Evolutionary conservation across 64 coral and sea anemone species (phyloP).

Genomic region (Trachythela sp.): DNA sequence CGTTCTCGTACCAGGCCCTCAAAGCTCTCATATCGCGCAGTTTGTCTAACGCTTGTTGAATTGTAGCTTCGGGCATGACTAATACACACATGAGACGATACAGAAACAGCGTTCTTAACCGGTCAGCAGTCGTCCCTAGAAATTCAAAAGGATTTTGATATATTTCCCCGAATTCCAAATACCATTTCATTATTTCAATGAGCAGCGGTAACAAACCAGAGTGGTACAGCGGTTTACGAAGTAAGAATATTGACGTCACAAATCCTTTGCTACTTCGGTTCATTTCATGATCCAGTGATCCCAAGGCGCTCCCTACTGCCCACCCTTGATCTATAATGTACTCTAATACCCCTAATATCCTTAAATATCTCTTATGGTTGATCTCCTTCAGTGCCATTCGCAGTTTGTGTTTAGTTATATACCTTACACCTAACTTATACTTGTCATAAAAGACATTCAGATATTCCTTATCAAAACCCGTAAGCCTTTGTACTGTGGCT

Average conservation of each 20-base stretch:
- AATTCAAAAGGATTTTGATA: constrained; percentile 36
- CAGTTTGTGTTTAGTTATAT: not conserved
- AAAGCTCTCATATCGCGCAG: constrained; percentile 23
- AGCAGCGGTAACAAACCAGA: not conserved
- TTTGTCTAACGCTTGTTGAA: not conserved
- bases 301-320: not conserved
- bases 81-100: constrained; percentile 26
- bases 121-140: constrained; percentile 21
- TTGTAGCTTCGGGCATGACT: constrained; percentile 8
- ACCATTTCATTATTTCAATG: constrained; percentile 46
- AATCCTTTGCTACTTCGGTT: constrained; percentile 18
- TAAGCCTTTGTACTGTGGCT: not conserved
- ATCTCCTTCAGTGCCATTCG: not conserved
- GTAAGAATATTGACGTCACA: constrained; percentile 17
- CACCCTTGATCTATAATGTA: constrained; percentile 37
- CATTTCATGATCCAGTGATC: constrained; percentile 35
- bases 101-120: constrained; percentile 10
- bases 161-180: constrained; percentile 33
- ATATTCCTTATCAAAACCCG: not conserved
- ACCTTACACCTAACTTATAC: not conserved
- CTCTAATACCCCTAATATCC: constrained; percentile 7
- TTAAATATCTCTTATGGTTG: constrained; percentile 12
- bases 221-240: not conserved
- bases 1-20: constrained; percentile 8
- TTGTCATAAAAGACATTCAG: not conserved